Percentiles rank a stretch among this genome's conserved stretches.
Conservation (phyloP, 2,113 vertebrate species). For the Panthera uncia region DNA sequence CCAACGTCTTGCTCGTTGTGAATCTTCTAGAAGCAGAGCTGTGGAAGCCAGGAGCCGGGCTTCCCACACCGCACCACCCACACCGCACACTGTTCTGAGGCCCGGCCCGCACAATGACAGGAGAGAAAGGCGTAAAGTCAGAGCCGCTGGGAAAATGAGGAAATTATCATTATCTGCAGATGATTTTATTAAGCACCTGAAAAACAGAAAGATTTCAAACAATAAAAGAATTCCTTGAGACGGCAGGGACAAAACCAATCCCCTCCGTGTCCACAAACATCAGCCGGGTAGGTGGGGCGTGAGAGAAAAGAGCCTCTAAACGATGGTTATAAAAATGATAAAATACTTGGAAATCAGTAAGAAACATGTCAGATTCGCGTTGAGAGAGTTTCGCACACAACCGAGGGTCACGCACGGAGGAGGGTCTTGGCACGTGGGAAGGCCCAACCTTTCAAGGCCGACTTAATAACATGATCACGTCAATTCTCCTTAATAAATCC, state of each 20-base stretch:
- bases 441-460: not conserved
- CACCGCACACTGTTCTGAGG: too few species aligned
- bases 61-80: too few species aligned
- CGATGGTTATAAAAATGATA: not conserved
- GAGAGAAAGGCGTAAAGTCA: not conserved
- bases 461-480: not conserved
- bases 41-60: fast-evolving
- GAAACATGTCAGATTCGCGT: too few species aligned
- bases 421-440: not conserved
- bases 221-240: not conserved
- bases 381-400: not conserved
- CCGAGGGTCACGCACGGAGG: too few species aligned
- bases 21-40: not conserved
- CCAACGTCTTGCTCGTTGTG: not conserved
- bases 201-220: not conserved
- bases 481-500: not conserved
- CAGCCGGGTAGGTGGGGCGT: fast-evolving
- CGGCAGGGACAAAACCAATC: too few species aligned
- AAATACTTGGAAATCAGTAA: not conserved
- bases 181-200: not conserved
- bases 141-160: not conserved
- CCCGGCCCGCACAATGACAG: not conserved
- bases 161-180: not conserved
- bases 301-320: too few species aligned
- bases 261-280: fast-evolving